A percentile compares a stretch with the other conserved stretches of the same genome.
Conservation (phyloP, 2,113 vertebrate species). For the Halcyon senegalensis region DNA sequence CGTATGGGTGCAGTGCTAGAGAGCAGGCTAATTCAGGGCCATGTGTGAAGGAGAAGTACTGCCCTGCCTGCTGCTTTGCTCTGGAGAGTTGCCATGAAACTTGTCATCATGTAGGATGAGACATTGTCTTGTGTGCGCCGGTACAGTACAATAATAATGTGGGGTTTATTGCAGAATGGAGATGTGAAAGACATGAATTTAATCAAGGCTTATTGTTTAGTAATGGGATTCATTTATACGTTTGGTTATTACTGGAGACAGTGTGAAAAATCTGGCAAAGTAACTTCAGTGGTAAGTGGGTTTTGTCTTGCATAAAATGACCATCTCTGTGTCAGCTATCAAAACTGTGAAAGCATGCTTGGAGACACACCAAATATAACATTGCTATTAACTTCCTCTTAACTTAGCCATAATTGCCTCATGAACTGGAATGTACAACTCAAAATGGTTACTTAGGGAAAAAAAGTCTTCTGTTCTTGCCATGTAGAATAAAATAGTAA, state of each 20-base stretch:
- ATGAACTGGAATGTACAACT: neutral
- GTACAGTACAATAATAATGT: neutral
- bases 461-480: neutral
- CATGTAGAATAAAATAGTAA: neutral
- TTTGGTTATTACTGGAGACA: neutral
- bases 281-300: neutral
- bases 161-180: neutral
- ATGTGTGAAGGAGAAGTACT: neutral
- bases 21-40: neutral
- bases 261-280: slow-evolving; percentile 1
- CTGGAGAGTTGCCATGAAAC: neutral
- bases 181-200: neutral
- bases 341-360: slow-evolving; percentile 63
- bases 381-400: slow-evolving; percentile 57
- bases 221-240: neutral
- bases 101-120: neutral
- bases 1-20: neutral
- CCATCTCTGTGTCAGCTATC: slow-evolving; percentile 42
- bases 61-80: neutral
- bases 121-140: neutral
- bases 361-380: slow-evolving; percentile 61
- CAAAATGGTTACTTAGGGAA: neutral
- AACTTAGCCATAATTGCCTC: slow-evolving; percentile 29
- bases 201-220: neutral
- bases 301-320: slow-evolving; percentile 27